Conservation (phyloP, 2,888 invertebrate genomes). For the Eupithecia vulgata region DNA sequence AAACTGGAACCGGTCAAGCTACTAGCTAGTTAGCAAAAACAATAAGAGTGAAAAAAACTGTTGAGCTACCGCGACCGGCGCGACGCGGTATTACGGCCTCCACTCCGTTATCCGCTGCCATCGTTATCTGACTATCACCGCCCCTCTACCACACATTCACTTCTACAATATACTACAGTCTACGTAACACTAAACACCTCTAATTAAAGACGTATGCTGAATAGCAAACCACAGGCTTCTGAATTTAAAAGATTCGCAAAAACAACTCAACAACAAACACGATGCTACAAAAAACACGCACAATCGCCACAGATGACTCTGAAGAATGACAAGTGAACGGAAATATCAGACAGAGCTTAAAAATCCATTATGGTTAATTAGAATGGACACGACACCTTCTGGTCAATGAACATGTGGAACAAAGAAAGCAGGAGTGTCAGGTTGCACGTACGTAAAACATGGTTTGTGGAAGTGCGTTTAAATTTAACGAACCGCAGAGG, state of each 20-base stretch:
- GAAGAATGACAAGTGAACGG: constrained; percentile 30
- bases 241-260: constrained; percentile 25
- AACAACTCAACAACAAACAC: constrained; percentile 7
- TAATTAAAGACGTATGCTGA: not conserved
- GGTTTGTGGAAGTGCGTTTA: not conserved
- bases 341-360: constrained; percentile 35
- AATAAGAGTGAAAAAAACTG: constrained; percentile 27
- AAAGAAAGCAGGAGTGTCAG: constrained; percentile 55
- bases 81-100: constrained; percentile 58
- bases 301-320: constrained; percentile 28
- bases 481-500: not conserved
- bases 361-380: constrained; percentile 50
- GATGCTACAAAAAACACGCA: not conserved
- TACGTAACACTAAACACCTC: constrained; percentile 37
- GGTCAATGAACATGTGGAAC: constrained; percentile 56
- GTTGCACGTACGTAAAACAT: constrained; percentile 38
- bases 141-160: constrained; percentile 66
- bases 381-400: constrained; percentile 54
- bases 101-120: constrained; percentile 66
- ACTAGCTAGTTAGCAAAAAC: constrained; percentile 31
- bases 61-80: constrained; percentile 28
- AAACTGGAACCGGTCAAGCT: constrained; percentile 24
- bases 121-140: constrained; percentile 74
- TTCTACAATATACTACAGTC: constrained; percentile 42
- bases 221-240: constrained; percentile 34